Evolutionary conservation across 2,888 invertebrate species (phyloP).

Genomic region (Drosophila borborema): DNA sequence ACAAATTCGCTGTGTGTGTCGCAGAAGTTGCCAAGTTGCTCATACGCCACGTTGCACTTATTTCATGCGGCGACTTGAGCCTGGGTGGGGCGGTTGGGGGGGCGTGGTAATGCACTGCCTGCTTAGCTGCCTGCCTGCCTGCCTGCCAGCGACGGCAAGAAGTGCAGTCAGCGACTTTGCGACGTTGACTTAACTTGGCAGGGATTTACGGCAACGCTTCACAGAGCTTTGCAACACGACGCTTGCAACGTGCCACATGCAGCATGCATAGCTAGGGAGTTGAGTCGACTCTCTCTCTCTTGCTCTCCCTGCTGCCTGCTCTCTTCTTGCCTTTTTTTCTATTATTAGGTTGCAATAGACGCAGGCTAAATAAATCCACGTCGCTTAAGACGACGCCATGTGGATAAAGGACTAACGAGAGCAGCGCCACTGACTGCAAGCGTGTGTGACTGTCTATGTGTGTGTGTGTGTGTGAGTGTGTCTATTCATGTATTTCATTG

Average conservation of each 20-base stretch:
- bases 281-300: neutral
- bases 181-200: conserved; percentile 80
- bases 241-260: conserved; percentile 40
- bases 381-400: conserved; percentile 69
- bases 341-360: conserved; percentile 80
- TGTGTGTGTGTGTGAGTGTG: conserved; percentile 23
- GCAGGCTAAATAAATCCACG: conserved; percentile 77
- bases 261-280: conserved; percentile 20
- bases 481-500: conserved; percentile 68
- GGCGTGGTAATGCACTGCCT: conserved; percentile 67
- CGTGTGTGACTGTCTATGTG: neutral
- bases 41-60: conserved; percentile 83
- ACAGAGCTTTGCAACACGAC: conserved; percentile 34
- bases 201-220: conserved; percentile 77
- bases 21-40: conserved; percentile 68
- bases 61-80: conserved; percentile 59
- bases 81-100: neutral
- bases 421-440: conserved; percentile 1
- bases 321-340: conserved; percentile 8
- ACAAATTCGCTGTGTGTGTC: conserved; percentile 75
- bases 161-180: conserved; percentile 71
- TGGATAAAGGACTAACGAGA: conserved; percentile 37
- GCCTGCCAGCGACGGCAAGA: conserved; percentile 16
- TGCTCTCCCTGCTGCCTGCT: neutral
- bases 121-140: neutral